phyloP scores from a whole-genome alignment of 2,113 vertebrate species.

The Paramisgurnus dabryanus region DNA sequence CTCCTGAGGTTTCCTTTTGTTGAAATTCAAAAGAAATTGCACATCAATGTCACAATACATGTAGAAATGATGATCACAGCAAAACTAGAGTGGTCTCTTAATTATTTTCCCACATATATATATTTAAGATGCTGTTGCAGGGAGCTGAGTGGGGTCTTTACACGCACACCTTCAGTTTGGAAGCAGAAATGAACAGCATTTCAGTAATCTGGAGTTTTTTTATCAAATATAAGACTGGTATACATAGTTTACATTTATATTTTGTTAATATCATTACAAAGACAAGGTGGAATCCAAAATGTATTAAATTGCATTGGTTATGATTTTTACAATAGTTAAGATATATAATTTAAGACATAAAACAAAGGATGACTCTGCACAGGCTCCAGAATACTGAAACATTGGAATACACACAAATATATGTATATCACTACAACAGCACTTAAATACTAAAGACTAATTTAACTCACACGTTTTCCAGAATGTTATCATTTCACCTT shows the following conservation, averaged over 20 bases:
- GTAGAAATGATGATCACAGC: no score
- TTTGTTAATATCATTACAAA: background rate
- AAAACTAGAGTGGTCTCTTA: no score
- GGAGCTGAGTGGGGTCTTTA: conserved; percentile 21
- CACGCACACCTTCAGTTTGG: background rate
- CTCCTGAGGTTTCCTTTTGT: no score
- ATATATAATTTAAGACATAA: conserved; percentile 5
- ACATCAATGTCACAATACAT: no score
- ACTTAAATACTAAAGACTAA: conserved; percentile 45
- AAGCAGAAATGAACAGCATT: background rate
- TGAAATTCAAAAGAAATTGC: no score
- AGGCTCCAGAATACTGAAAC: conserved; percentile 31
- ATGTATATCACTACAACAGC: conserved; percentile 46
- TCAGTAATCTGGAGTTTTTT: conserved; percentile 9
- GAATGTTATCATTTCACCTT: conserved; percentile 33
- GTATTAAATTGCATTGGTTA: background rate
- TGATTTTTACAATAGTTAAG: background rate
- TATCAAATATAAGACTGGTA: background rate
- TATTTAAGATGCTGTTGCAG: conserved; percentile 51
- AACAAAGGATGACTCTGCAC: background rate
- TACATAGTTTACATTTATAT: no score
- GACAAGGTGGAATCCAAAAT: background rate
- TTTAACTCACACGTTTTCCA: conserved; percentile 27
- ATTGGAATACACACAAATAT: background rate
- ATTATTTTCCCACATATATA: no score